These are phyloP conservation scores for Troglohyphantes excavatus DNA, from an alignment of 2,888 invertebrate genomes.

Conservation along the genomic window DNA sequence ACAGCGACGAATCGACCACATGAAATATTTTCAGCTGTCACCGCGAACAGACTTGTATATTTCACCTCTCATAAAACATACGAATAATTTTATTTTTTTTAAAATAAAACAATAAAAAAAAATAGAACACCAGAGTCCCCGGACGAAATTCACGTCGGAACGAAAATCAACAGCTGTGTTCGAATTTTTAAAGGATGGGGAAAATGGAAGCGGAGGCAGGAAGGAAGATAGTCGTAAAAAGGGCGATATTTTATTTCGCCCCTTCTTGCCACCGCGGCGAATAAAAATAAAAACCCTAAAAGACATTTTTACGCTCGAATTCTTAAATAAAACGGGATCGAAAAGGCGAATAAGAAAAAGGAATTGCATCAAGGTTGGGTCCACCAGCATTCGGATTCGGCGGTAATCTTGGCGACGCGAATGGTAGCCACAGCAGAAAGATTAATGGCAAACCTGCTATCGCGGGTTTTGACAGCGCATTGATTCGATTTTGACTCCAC, in stretches of 20 bases:
- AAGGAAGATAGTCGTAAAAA: constrained; percentile 29
- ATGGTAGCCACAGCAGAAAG: constrained; percentile 50
- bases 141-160: constrained; percentile 5
- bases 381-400: constrained; percentile 1
- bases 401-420: constrained; percentile 49
- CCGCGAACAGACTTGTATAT: not conserved
- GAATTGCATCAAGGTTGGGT: constrained; percentile 27
- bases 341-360: not conserved
- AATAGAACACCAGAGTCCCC: not conserved
- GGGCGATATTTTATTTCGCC: constrained; percentile 42
- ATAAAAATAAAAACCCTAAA: constrained; percentile 7
- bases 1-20: not conserved
- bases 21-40: not conserved
- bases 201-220: not conserved
- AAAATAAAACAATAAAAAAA: not conserved
- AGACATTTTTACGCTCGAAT: constrained; percentile 54
- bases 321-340: constrained; percentile 56
- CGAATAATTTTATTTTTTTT: not conserved
- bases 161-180: constrained; percentile 58
- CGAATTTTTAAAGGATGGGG: constrained; percentile 11
- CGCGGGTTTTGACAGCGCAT: constrained; percentile 49
- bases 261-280: too few species aligned
- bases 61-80: not conserved
- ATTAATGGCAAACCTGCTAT: constrained; percentile 68
- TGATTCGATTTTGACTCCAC: constrained; percentile 50